Base-by-base conservation (phyloP, 2,888 invertebrate genomes). In the Andricus curvator region DNA sequence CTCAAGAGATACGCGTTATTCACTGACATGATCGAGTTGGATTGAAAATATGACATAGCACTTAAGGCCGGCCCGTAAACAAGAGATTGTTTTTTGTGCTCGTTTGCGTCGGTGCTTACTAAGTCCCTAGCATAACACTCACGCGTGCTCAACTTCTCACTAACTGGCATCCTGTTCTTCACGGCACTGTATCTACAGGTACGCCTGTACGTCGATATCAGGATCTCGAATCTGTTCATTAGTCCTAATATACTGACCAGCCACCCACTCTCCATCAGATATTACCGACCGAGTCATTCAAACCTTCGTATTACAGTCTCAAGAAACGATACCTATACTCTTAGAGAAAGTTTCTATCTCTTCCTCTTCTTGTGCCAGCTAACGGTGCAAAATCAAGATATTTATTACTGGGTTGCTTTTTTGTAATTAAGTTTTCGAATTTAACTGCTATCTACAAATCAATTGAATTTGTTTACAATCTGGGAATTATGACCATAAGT, bases 221-320 rank as follows among this genome's bases (percentile, higher is more conserved):
- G 87, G 65, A 82, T 81, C 85, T 86, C 85, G 87, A 85, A 90
- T 90, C 90, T 88, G 87, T 90, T 90, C 89, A 90, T 90, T 90
- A 90, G 89, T 89, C 88, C 87, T 90, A 90, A 90, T 90, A 90
- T 88, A 88, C 88, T 86, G 85, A 86, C 82, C 86, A 88, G 84
- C 88, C 88, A 89, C 87, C 88, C 89, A 86, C 86, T 82, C 89
- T 85, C 86, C 86, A 89, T 85, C 87, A 86, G 88, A 88, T 88
- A 86, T 86, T 87, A 82, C 84, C 33, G 79, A 82, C 85, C 81
- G 78, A 82, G 83, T 83, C 88, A 88, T 86, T 87, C 85, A 83
- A 85, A 81, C 83, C 84, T 80, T 81, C 83, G 82, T 82, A 85
- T 86, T 85, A 82, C 82, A 83, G 86, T 78, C 82, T 82, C 84